Base-by-base conservation (phyloP, 2,888 invertebrate species). In the Choristoneura rosaceana region DNA sequence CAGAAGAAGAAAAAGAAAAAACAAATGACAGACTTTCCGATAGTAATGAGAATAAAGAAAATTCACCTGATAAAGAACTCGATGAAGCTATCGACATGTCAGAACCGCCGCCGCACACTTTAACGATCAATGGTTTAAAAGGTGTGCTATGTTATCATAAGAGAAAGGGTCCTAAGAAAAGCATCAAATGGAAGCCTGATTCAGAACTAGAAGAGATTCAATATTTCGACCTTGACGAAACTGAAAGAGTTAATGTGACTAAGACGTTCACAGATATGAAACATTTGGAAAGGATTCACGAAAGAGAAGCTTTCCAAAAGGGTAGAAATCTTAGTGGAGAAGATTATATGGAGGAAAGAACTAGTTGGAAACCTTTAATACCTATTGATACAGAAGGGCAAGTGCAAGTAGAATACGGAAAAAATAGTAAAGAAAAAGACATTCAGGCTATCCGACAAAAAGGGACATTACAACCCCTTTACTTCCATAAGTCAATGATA, bases 171-270 rank as follows among this genome's bases (percentile, higher is more conserved):
- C 97, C 96, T 4, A 98, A 97, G 85, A 97, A 97, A 87, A 95
- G 96, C 79, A 95, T 97, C 5, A 96, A 96, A 83, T 99, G 98
- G 97, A 97, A 97, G 83, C 95, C 96, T 4, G 98, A 98, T 74
- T 90, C 95, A 7, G 96, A 97, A 77, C 92, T 99, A 45, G 97
- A 97, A 80, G 96, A 97, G 82, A 95, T 98, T 71, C 96, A 97
- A 81, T 99, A 96, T 90, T 99, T 99, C 89, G 99, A 99, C 88
- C 92, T 99, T 78, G 99, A 99, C 89, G 99, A 99, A 91, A 98
- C 97, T 15, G 99, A 99, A 91, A 95, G 99, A 84, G 98, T 98
- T 1, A 99, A 99, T 91, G 99, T 99, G 0, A 98, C 97, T 3
- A 98, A 97, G 90, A 97, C 96, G 45, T 99, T 99, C 90, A 97